phyloP scores from a whole-genome alignment of 2,113 vertebrate genomes.

The Solea solea region DNA sequence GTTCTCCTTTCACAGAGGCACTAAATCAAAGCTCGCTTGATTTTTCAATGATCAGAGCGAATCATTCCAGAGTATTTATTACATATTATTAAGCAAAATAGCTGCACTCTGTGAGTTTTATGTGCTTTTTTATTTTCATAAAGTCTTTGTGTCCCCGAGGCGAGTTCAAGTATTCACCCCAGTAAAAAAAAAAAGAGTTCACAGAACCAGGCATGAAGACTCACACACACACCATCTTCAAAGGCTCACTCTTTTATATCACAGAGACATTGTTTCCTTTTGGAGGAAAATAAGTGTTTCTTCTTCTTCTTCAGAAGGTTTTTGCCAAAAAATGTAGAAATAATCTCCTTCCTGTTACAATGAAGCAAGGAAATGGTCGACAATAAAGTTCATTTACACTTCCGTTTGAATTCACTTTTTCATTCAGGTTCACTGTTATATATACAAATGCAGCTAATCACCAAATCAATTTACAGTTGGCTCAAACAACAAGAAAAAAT shows the following conservation, averaged over 20 bases:
- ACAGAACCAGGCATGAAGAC: slow-evolving; percentile 27
- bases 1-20: slow-evolving; percentile 50
- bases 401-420: too few species aligned
- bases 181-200: slow-evolving; percentile 50
- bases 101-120: slow-evolving; percentile 38
- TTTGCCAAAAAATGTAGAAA: background rate
- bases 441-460: too few species aligned
- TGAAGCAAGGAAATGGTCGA: slow-evolving; percentile 3
- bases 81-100: slow-evolving; percentile 39
- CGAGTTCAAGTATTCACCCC: slow-evolving; percentile 54
- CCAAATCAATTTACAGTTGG: too few species aligned
- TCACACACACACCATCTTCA: background rate
- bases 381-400: too few species aligned
- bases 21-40: slow-evolving; percentile 49
- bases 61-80: slow-evolving; percentile 54
- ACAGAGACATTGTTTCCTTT: background rate
- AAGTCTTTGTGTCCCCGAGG: slow-evolving; percentile 54
- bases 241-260: background rate
- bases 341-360: too few species aligned
- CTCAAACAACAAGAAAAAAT: too few species aligned
- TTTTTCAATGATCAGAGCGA: slow-evolving; percentile 49
- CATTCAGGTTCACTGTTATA: too few species aligned
- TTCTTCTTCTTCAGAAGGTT: background rate
- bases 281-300: background rate
- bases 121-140: slow-evolving; percentile 42